phyloP scores from a whole-genome alignment of 2,113 vertebrate genomes.

The Calypte anna region DNA sequence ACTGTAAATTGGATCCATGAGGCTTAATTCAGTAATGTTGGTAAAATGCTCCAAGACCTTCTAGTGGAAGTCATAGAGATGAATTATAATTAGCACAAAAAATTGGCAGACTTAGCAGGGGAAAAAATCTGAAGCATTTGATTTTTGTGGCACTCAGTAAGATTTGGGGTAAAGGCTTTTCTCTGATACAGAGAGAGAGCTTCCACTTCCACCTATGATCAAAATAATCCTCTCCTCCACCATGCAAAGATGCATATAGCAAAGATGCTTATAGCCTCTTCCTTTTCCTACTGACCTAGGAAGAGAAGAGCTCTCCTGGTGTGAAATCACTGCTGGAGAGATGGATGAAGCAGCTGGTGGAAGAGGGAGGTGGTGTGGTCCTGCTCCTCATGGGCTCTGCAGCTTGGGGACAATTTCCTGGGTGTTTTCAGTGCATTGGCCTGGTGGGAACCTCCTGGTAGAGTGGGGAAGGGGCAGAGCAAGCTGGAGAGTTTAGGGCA shows the following conservation, averaged over 20 bases:
- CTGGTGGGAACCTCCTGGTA: neutral
- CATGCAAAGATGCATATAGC: neutral
- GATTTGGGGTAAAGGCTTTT: neutral
- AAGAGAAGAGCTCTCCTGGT: neutral
- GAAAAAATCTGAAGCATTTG: neutral
- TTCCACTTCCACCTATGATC: neutral
- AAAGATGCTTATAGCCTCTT: neutral
- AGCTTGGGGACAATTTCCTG: neutral
- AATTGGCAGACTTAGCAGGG: conserved; percentile 25
- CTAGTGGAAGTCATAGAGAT: neutral
- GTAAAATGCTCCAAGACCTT: conserved; percentile 16
- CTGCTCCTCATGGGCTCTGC: neutral
- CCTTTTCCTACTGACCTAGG: neutral
- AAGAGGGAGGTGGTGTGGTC: neutral
- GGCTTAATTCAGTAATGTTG: neutral
- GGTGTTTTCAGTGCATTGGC: rapidly evolving
- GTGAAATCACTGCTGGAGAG: rapidly evolving
- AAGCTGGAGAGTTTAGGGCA: neutral
- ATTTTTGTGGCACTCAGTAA: neutral
- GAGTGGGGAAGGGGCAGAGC: neutral
- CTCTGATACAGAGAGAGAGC: neutral
- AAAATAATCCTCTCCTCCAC: neutral
- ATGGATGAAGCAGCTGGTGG: neutral
- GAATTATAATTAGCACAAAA: conserved; percentile 52
- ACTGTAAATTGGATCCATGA: neutral